Base-by-base conservation (phyloP, 2,113 vertebrate species). In the Rhinolophus sinicus region DNA sequence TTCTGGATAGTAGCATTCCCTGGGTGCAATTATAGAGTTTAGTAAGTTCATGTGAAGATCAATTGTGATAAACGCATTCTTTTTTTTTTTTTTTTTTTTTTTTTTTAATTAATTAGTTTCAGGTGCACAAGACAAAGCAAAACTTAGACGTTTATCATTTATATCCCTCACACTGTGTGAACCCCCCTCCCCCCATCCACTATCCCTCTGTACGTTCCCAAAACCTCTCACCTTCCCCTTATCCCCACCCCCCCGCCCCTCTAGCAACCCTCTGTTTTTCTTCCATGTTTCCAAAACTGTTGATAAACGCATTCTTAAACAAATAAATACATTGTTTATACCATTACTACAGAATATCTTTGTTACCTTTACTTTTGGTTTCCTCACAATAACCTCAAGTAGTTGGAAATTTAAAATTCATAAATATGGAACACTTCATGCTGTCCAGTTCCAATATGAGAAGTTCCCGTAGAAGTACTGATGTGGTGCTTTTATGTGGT, bases 321-420 rank as follows among this genome's bases (percentile, higher is more conserved):
- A 81, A 82, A 52, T 88, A 67, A 81, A 84, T 78, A 24, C 2
- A 4, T 78, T 78, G 44, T 85, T 67, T 56, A 38, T 90, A 33
- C 33, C 47, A 56, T 21, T 40, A 7, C 18, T 40, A 60, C 85
- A 80, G 73, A 81, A 70, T 84, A 24, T 93, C 26, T 85, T 60
- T 67, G 54, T 85, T 44, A 50, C 3, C 28, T 30, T 64, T 69
- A 58, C 47, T 58, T 60, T 90, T 78, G 24, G 14, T 85, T 96
- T 75, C 38, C 19, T 92, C 22, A 73, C 38, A 88, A 33, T 93
- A 89, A 94, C 4, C 13, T 86, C 52, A 84, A 72, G 9, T 77
- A 89, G 73, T 76, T 87, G 26, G 44, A 93, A 44, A 93, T 90
- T 95, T 84, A 94, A 52, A 94, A 83, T 73, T 44, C 21, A 54